Evolutionary conservation across 2,113 vertebrate genomes (phyloP).

Genomic region (Parus major): DNA sequence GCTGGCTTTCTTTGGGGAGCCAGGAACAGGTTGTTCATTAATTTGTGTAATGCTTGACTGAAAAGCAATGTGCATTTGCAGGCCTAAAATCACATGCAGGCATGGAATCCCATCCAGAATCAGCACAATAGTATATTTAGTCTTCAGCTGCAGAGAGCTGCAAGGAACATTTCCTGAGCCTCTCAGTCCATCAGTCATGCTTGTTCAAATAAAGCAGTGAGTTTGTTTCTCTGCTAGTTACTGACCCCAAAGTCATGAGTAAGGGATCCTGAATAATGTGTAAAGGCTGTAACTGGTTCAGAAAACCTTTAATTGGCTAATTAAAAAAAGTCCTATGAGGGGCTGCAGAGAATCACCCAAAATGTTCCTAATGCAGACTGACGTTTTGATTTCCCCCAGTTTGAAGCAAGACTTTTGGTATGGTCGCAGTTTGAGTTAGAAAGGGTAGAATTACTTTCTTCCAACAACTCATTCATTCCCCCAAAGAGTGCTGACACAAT

Average conservation of each 20-base stretch:
- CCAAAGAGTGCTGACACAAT: slow-evolving; percentile 40
- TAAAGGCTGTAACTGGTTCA: slow-evolving; percentile 35
- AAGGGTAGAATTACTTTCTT: slow-evolving; percentile 37
- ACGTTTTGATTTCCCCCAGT: slow-evolving; percentile 50
- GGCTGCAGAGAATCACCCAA: slow-evolving; percentile 52
- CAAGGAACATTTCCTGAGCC: slow-evolving; percentile 46
- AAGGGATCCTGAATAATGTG: slow-evolving; percentile 49
- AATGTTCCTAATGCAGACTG: slow-evolving; percentile 50
- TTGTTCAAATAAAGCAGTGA: slow-evolving; percentile 30
- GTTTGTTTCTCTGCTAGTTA: slow-evolving; percentile 25
- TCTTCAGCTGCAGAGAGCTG: slow-evolving; percentile 28
- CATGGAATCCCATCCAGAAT: neutral
- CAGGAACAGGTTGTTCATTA: slow-evolving; percentile 33
- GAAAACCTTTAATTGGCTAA: slow-evolving; percentile 61
- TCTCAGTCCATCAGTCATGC: slow-evolving; percentile 30
- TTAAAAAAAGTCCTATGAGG: slow-evolving; percentile 46
- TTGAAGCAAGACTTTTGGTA: slow-evolving; percentile 23
- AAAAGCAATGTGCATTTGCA: slow-evolving; percentile 12
- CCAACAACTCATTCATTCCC: slow-evolving; percentile 36
- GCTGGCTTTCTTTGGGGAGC: neutral
- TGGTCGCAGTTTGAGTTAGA: slow-evolving; percentile 13
- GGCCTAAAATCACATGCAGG: neutral
- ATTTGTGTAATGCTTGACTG: slow-evolving; percentile 26
- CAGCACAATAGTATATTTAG: slow-evolving; percentile 38
- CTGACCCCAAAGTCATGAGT: slow-evolving; percentile 45